Evolutionary conservation across 92 coral and sea anemone species (phyloP).

Genomic region (Phymanthus crucifer): DNA sequence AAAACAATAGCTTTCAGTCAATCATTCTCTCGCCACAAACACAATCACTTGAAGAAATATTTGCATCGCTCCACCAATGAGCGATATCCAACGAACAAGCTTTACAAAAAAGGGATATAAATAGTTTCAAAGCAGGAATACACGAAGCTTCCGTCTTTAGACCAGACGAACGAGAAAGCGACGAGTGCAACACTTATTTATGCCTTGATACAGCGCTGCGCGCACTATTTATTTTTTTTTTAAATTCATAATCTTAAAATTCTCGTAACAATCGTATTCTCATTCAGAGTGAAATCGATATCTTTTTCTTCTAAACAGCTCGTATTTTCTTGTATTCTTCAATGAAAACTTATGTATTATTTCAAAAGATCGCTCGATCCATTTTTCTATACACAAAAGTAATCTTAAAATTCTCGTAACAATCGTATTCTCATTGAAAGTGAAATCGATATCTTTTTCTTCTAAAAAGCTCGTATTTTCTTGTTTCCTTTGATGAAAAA

Average conservation of each 20-base stretch:
- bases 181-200: neutral
- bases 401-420: neutral
- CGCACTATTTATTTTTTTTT: neutral
- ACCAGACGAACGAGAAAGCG: neutral
- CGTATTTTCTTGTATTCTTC: no score
- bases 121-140: constrained; percentile 28
- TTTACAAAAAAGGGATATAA: constrained; percentile 28
- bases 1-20: constrained; percentile 75
- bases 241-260: neutral
- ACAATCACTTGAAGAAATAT: constrained; percentile 59
- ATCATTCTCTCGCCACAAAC: constrained; percentile 76
- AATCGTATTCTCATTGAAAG: neutral
- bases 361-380: neutral
- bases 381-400: neutral
- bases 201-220: neutral
- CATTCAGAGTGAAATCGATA: neutral
- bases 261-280: neutral
- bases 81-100: constrained; percentile 12
- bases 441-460: neutral
- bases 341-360: neutral
- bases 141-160: neutral
- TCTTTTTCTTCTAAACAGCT: no score
- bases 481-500: neutral
- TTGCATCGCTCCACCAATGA: constrained; percentile 55
- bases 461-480: no score